Base-by-base conservation (phyloP, 2,888 invertebrate species). In the Perdita meconis region DNA sequence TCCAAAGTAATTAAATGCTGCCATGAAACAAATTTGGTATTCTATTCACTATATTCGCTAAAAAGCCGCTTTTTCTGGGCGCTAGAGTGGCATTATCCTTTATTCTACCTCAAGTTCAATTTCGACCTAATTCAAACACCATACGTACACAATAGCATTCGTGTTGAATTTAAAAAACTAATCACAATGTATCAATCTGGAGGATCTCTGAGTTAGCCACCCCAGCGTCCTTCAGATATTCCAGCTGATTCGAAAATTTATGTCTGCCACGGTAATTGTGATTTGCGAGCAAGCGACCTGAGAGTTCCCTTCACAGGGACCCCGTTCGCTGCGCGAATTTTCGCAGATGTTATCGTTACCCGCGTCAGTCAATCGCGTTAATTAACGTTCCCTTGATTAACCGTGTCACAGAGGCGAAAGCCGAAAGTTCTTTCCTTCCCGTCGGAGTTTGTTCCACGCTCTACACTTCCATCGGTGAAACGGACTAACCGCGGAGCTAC, bases 211-310 rank as follows among this genome's bases (percentile, higher is more conserved):
- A 30, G 55, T 57, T 42, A 5, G 12, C 47, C 44, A 26, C 8
- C 3, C 42, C 2, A 30, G 6, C 30, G 6, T 30, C 16, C 51
- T 51, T 65, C n/a, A n/a, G n/a, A n/a, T 63, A 44, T 67, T 65
- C 63, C 42, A 65, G 61, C 36, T 51, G 77, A 82, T 83, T 70
- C 61, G 16, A 40, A 47, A 66, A 68, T 74, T 80, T 74, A 71
- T 72, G 47, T 73, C 36, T 67, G 73, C 74, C 60, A 44, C 40
- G 64, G 73, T 73, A 76, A 82, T 82, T 71, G 74, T 53, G 72
- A 71, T 71, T 64, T 69, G 60, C 71, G n/a, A 26, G 30, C 36
- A 36, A 24, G 16, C 51, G 50, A 36, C 55, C 70, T 61, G 73
- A 69, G 61, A 56, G 61, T 50, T 40, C 40, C 8, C 24, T 44